These are phyloP conservation scores for Callithrix jacchus DNA, from an alignment of 2,113 vertebrate genomes.

Conservation along the genomic window DNA sequence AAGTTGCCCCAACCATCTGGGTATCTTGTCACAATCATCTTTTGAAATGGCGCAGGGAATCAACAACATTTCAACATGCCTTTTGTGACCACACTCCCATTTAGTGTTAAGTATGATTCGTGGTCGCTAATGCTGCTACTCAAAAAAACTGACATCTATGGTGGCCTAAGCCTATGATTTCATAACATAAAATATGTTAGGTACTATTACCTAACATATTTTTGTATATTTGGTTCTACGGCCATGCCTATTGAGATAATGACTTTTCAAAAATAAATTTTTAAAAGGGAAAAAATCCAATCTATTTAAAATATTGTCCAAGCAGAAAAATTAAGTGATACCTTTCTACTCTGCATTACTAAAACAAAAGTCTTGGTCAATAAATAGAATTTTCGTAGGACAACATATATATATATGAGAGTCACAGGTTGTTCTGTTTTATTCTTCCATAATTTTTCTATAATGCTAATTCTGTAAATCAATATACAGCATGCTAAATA, in stretches of 20 bases:
- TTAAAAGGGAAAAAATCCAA: background rate
- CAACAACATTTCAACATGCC: background rate
- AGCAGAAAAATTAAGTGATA: background rate
- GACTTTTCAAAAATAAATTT: background rate
- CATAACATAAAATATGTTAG: background rate
- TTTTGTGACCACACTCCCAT: background rate
- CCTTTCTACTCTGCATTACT: background rate
- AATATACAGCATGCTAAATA: background rate
- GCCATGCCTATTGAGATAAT: background rate
- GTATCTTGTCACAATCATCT: background rate
- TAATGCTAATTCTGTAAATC: background rate
- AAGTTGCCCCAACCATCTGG: background rate
- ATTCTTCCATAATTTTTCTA: background rate
- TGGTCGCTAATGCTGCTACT: background rate
- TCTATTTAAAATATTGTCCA: background rate
- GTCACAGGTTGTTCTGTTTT: background rate
- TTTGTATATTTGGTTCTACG: background rate
- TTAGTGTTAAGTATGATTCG: background rate
- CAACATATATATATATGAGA: background rate
- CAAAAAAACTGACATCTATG: background rate
- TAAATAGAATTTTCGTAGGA: background rate
- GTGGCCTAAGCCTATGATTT: background rate
- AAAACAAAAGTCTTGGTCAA: background rate
- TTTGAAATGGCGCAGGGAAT: background rate
- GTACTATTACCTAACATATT: background rate